Evolutionary conservation across 2,113 vertebrate genomes (phyloP), one percentile per base, ranked within the genome.

Genomic region (Meleagris gallopavo): DNA sequence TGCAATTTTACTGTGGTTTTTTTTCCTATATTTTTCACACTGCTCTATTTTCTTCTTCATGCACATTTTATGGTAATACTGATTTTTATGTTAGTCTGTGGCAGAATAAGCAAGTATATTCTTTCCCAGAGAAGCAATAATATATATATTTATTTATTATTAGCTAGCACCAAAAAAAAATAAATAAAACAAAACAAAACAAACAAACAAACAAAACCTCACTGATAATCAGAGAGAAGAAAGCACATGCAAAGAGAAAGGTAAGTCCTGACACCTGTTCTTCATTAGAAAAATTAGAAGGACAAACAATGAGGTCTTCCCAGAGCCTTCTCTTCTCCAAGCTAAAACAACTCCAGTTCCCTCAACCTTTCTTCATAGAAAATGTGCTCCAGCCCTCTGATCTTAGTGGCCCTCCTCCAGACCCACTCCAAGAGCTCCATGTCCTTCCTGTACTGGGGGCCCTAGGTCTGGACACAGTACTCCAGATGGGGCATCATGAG

Each of bases 281-380:
- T 76, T 79, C 7, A 34, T 60, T 57, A 94, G 78, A 87, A 89
- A 75, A 16, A 50, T 72, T 61, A 70, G 94, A 91, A 94, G 32
- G n/a, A 83, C 6, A 89, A 78, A 87, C 40, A 46, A 50, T 50
- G 48, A 24, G 48, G 48, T 24, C 48, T 24, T 6, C 22, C 22
- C 11, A 2, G 48, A 50, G 22, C 21, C 22, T 50, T 50, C 22
- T 50, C 48, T 48, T 48, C 46, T 22, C 46, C 21, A 50, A 50
- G 21, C 22, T 50, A 50, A 46, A 24, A 21, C 46, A 48, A 48
- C 20, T 20, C 20, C 22, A 50, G 22, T 50, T 50, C 48, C 48
- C 48, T 50, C 46, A 50, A 50, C 48, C 22, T 22, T 48, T 48
- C 46, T 11, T 24, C 21, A 50, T 24, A 50, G 48, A 12, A 50